Base-by-base conservation (phyloP, 2,797 vertebrate genomes). In the Sebastes aleutianus region DNA sequence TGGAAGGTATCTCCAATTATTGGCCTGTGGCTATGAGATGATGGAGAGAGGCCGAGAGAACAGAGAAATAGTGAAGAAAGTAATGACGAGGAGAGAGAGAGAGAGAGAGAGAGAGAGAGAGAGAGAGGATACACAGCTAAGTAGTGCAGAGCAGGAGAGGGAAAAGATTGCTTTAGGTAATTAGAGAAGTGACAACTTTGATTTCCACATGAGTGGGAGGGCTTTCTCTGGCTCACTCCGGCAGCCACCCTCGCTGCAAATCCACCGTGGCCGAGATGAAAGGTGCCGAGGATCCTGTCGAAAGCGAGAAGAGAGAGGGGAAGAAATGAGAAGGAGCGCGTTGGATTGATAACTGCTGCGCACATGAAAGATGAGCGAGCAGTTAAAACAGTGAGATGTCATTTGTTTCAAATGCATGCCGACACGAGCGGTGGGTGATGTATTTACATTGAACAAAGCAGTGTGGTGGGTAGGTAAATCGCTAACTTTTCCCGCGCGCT, bases 131-230 rank as follows among this genome's bases (percentile, higher is more conserved):
- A 79, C 47, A 6, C 31, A 20, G 83, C 74, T 75, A 80, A 83
- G 72, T 78, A 86, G 83, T 76, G 85, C 79, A 82, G 83, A 73
- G 83, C 76, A 58, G 68, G 70, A 88, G 83, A 84, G 85, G 89
- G 79, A 89, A 94, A 89, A 93, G 87, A 94, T 92, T 91, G 93
- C 91, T 91, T 88, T 82, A 80, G 89, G 89, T 95, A 94, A 95
- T 96, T 95, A 92, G 90, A 89, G 88, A 91, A 91, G 91, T 92
- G 92, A 93, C 93, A 92, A 86, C 92, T 91, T 90, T 94, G 92
- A 95, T 92, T 92, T 92, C 85, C 80, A 80, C 77, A 83, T 12
- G 83, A 85, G 84, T 74, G 27, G 4, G 50, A 47, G 61, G 39
- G 54, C 22, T 81, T 64, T 71, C 64, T 76, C 53, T 32, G 77